Percentiles rank a stretch among this genome's conserved stretches.
Evolutionary conservation across 2,797 vertebrate genomes (phyloP).

Genomic region (Cuculus canorus): DNA sequence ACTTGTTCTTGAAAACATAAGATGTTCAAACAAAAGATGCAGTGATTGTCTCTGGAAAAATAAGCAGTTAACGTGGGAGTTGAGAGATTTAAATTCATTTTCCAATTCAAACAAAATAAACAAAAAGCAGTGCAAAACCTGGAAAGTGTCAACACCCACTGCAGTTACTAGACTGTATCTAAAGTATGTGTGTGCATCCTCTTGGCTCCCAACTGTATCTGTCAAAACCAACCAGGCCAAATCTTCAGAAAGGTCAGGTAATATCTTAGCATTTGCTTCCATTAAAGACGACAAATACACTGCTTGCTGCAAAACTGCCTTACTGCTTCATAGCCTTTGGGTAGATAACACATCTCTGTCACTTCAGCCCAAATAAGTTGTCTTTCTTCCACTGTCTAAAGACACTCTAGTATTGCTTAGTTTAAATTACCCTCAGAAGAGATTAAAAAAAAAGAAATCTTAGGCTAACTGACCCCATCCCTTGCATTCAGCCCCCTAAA

Average conservation of each 20-base stretch:
- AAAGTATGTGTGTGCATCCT: not conserved
- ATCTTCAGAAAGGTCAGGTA: not conserved
- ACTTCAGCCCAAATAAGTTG: conserved; percentile 1
- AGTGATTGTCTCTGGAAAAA: not conserved
- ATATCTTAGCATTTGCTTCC: not conserved
- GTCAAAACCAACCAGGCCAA: not conserved
- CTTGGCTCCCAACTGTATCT: not conserved
- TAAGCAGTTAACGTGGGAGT: not conserved
- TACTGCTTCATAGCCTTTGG: not conserved
- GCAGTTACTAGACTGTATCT: not conserved
- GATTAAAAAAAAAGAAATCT: not conserved
- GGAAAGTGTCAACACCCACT: not conserved
- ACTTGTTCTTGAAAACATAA: not conserved
- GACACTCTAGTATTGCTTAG: not conserved
- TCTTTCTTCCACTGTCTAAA: not conserved
- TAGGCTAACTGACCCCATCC: not conserved
- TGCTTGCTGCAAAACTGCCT: not conserved
- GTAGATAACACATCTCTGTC: not conserved
- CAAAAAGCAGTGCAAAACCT: not conserved
- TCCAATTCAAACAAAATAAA: conserved; percentile 1
- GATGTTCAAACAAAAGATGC: not conserved
- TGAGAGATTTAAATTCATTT: not conserved
- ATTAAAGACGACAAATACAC: not conserved
- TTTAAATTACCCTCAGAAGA: conserved; percentile 13
- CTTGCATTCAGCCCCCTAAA: conserved; percentile 20